A percentile compares a stretch with the other conserved stretches of the same genome.
Conservation (phyloP, 2,888 invertebrate genomes). For the Epistrophella euchroma region DNA sequence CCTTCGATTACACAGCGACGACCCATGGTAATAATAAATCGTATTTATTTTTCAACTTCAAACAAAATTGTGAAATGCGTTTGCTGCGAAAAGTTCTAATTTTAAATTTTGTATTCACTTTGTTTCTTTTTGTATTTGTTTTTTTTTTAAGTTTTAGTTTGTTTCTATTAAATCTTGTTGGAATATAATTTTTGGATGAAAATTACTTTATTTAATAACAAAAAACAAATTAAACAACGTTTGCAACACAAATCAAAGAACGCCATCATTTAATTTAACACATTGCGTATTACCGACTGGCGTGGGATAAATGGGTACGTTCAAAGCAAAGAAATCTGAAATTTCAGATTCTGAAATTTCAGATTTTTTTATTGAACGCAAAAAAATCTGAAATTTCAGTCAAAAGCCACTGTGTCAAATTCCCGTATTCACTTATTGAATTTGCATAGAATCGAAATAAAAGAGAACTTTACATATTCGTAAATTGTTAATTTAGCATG, state of each 20-base stretch:
- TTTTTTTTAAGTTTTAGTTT: background rate
- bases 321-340: too few relatives aligned
- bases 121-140: background rate
- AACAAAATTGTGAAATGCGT: conserved; percentile 41
- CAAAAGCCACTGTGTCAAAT: too few relatives aligned
- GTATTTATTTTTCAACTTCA: background rate
- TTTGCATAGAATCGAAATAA: too few relatives aligned
- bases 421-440: too few relatives aligned
- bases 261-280: conserved; percentile 23
- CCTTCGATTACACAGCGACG: conserved; percentile 82
- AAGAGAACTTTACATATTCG: too few relatives aligned
- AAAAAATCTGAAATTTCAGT: too few relatives aligned
- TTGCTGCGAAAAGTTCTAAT: background rate
- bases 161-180: background rate
- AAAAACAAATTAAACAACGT: conserved; percentile 21
- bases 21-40: conserved; percentile 78
- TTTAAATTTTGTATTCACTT: background rate
- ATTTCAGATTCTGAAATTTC: too few relatives aligned
- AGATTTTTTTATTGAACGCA: too few relatives aligned
- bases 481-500: too few relatives aligned
- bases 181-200: background rate
- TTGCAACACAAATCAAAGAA: conserved; percentile 26
- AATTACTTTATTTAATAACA: conserved; percentile 17
- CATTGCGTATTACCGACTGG: conserved; percentile 45
- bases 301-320: conserved; percentile 15